Conservation (phyloP, 2,113 vertebrate species). For the Paradoxurus hermaphroditus region DNA sequence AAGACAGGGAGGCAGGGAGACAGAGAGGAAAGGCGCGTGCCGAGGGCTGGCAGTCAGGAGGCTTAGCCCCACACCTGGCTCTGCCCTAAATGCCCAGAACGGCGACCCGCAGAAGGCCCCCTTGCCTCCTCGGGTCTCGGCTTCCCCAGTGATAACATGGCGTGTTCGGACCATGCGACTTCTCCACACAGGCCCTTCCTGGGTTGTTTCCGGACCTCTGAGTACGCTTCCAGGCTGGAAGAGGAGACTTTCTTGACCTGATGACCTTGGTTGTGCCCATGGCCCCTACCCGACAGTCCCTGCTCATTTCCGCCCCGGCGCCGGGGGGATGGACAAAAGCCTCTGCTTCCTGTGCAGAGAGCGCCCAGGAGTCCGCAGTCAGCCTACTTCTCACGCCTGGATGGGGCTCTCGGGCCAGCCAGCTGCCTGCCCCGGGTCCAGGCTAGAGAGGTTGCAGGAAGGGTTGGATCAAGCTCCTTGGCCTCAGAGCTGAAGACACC, state of each 20-base stretch:
- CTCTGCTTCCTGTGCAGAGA: not conserved
- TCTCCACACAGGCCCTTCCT: not conserved
- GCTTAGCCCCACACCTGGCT: not conserved
- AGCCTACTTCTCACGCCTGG: not conserved
- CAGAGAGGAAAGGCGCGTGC: rapidly evolving
- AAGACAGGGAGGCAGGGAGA: rapidly evolving
- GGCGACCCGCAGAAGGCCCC: not conserved
- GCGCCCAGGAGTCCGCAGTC: not conserved
- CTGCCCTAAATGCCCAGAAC: not conserved
- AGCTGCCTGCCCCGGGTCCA: not conserved
- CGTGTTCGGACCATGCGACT: not conserved
- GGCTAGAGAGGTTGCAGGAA: not conserved
- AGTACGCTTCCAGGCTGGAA: not conserved
- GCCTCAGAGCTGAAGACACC: not conserved
- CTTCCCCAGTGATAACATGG: not conserved
- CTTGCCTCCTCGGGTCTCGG: not conserved
- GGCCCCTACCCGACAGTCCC: not conserved
- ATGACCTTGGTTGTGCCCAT: not conserved
- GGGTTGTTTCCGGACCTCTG: not conserved
- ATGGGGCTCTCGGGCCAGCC: not conserved
- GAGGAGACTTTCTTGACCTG: not conserved
- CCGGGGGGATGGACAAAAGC: not conserved
- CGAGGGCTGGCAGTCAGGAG: rapidly evolving
- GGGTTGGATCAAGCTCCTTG: not conserved
- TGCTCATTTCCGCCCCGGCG: not conserved